Evolutionary conservation across 2,797 vertebrate genomes (phyloP).

Genomic region (Pseudochaenichthys georgianus): DNA sequence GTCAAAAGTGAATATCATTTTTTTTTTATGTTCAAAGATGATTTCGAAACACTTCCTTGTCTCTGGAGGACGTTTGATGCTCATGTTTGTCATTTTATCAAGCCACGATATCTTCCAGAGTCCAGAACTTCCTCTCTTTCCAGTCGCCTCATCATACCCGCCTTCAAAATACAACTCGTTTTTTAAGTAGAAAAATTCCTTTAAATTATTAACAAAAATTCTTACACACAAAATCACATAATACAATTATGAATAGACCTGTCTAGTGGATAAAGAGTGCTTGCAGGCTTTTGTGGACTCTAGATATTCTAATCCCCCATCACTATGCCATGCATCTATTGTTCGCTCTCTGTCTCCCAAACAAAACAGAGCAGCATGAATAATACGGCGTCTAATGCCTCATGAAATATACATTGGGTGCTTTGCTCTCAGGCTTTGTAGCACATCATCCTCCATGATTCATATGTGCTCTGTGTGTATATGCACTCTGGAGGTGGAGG

Average conservation of each 20-base stretch:
- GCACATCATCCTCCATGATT: slow-evolving; percentile 58
- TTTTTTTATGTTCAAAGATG: slow-evolving; percentile 48
- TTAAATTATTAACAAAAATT: slow-evolving; percentile 71
- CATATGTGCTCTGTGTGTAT: slow-evolving; percentile 39
- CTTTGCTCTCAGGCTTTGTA: slow-evolving; percentile 56
- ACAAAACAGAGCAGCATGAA: slow-evolving; percentile 73
- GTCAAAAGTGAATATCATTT: slow-evolving; percentile 37
- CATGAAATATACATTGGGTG: slow-evolving; percentile 78
- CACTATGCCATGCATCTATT: slow-evolving; percentile 62
- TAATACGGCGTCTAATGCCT: slow-evolving; percentile 74
- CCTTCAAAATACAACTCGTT: slow-evolving; percentile 52
- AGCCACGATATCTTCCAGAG: slow-evolving; percentile 37
- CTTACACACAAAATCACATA: slow-evolving; percentile 67
- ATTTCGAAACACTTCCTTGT: slow-evolving; percentile 48
- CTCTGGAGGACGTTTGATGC: slow-evolving; percentile 30
- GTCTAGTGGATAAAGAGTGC: slow-evolving; percentile 47
- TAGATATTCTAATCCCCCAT: slow-evolving; percentile 63
- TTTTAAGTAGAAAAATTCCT: slow-evolving; percentile 55
- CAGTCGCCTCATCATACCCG: slow-evolving; percentile 12
- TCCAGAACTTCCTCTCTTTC: slow-evolving; percentile 47
- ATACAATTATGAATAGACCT: slow-evolving; percentile 68
- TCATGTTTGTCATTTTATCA: slow-evolving; percentile 41
- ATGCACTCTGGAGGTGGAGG: slow-evolving; percentile 67
- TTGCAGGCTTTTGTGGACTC: slow-evolving; percentile 56
- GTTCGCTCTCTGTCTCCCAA: slow-evolving; percentile 61